These are phyloP conservation scores for Ethmia dodecea DNA, from an alignment of 2,888 invertebrate genomes.

Conservation along the genomic window DNA sequence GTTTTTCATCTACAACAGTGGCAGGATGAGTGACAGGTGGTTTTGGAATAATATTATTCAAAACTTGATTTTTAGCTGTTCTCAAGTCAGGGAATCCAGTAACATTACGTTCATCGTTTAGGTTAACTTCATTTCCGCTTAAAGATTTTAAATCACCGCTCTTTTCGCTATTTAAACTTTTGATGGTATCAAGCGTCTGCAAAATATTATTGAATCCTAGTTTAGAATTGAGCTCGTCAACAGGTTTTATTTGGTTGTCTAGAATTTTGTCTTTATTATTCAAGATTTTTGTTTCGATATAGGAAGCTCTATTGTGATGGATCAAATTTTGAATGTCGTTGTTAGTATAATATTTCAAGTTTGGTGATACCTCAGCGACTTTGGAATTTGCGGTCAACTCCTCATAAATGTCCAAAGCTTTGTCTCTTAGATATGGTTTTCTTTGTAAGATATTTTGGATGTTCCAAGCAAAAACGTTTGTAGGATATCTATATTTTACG, in stretches of 20 bases:
- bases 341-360: slow-evolving; percentile 31
- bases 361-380: slow-evolving; percentile 36
- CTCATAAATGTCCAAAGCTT: slow-evolving; percentile 35
- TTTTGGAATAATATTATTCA: no score
- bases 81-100: no score
- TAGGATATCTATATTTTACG: slow-evolving; percentile 51
- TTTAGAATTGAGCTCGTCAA: slow-evolving; percentile 30
- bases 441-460: slow-evolving; percentile 26
- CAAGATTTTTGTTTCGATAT: slow-evolving; percentile 41
- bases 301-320: slow-evolving; percentile 35
- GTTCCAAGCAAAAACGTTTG: slow-evolving; percentile 31
- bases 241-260: slow-evolving; percentile 25
- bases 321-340: slow-evolving; percentile 37
- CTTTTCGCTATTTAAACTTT: no score
- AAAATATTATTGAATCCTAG: slow-evolving; percentile 24
- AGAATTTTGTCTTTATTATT: slow-evolving; percentile 22
- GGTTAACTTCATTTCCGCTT: no score
- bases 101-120: no score
- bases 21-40: no score
- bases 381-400: slow-evolving; percentile 34
- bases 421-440: slow-evolving; percentile 29
- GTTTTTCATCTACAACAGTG: no score
- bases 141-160: no score
- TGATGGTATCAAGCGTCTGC: neutral
- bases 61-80: no score